Conservation (phyloP, 2,113 vertebrate species). For the Gavialis gangeticus region DNA sequence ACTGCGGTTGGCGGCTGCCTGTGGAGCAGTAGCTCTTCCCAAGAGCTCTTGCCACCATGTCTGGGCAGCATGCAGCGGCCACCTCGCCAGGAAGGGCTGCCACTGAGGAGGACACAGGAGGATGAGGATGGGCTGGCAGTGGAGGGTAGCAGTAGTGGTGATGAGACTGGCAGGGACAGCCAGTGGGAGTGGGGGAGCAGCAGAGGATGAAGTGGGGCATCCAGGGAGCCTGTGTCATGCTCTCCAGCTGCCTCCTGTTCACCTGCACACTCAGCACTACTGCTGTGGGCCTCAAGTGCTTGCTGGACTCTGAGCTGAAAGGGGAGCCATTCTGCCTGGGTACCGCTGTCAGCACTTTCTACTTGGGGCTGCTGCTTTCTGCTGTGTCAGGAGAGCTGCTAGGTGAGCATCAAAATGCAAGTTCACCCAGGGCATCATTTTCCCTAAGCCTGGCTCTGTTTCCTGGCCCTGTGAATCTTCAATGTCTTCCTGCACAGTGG, state of each 20-base stretch:
- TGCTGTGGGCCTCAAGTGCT: conserved; percentile 92
- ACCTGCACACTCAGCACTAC: conserved; percentile 93
- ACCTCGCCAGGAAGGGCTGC: no score
- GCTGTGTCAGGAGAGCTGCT: conserved; percentile 64
- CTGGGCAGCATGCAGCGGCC: not conserved
- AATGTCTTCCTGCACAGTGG: no score
- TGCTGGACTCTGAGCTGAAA: conserved; percentile 89
- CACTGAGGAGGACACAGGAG: not conserved
- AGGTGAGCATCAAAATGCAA: no score
- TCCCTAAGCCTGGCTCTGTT: not conserved
- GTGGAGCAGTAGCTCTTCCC: no score
- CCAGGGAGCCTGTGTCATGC: conserved; percentile 93
- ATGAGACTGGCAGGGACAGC: conserved; percentile 52
- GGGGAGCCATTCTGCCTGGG: conserved; percentile 92
- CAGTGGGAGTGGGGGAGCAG: conserved; percentile 63
- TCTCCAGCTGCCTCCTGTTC: conserved; percentile 93
- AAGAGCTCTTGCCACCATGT: not conserved
- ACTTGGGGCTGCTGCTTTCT: conserved; percentile 91
- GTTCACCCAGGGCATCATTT: no score
- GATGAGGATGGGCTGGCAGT: conserved; percentile 7
- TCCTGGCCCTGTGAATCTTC: not conserved
- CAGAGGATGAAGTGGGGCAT: conserved; percentile 96
- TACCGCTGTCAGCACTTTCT: conserved; percentile 91
- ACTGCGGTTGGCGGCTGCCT: not conserved
- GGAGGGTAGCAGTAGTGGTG: conserved; percentile 69